A percentile compares a stretch with the other conserved stretches of the same genome.
These are phyloP conservation scores for Clunio marinus DNA, from an alignment of 2,888 invertebrate genomes.

Conservation along the genomic window DNA sequence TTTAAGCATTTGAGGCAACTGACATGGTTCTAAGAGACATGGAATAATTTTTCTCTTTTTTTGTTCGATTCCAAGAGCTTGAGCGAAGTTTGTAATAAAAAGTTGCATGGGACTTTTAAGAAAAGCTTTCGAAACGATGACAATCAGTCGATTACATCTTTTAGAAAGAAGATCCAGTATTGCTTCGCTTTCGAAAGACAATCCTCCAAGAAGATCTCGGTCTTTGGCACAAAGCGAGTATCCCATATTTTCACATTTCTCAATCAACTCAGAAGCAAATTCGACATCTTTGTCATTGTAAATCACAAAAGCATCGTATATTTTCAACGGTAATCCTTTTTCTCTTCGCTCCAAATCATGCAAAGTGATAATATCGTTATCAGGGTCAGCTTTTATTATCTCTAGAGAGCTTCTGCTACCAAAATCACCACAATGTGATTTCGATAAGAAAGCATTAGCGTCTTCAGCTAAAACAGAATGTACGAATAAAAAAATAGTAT, in stretches of 20 bases:
- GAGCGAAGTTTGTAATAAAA: conserved; percentile 76
- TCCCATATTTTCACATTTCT: conserved; percentile 59
- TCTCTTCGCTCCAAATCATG: neutral
- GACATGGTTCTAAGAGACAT: conserved; percentile 61
- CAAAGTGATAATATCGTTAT: conserved; percentile 12
- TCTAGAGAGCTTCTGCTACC: neutral
- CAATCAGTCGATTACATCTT: conserved; percentile 73
- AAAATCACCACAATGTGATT: neutral
- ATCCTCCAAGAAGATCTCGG: conserved; percentile 65
- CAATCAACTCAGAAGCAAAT: conserved; percentile 64
- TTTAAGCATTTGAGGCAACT: conserved; percentile 61
- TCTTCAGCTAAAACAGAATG: conserved; percentile 30
- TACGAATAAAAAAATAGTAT: too few species aligned
- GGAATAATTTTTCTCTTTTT: conserved; percentile 65
- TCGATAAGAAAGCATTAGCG: neutral
- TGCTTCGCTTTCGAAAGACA: conserved; percentile 66
- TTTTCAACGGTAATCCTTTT: conserved; percentile 55
- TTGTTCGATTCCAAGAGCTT: conserved; percentile 69
- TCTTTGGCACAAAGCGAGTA: conserved; percentile 68
- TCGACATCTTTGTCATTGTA: conserved; percentile 68
- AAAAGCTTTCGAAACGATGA: conserved; percentile 74
- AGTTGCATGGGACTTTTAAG: conserved; percentile 67
- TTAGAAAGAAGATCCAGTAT: conserved; percentile 68
- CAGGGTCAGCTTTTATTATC: conserved; percentile 5
- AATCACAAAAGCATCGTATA: conserved; percentile 74